Conservation (phyloP, 2,888 invertebrate species). For the Drosophila fungiperda region DNA sequence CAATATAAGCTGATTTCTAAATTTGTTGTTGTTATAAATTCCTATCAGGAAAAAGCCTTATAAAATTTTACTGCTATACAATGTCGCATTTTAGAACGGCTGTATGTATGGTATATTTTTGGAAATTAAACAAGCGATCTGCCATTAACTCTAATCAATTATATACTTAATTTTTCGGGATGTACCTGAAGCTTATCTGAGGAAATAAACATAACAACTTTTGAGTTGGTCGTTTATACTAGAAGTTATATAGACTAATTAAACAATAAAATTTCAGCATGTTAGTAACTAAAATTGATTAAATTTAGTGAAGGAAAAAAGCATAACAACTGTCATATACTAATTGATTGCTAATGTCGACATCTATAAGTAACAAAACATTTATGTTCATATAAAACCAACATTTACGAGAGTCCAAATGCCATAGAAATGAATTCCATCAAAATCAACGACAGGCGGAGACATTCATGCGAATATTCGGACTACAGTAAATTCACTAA, state of each 20-base stretch:
- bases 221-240: not conserved
- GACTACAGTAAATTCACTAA: conserved; percentile 55
- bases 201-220: conserved; percentile 4
- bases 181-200: not conserved
- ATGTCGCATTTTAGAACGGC: not conserved
- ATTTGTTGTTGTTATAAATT: conserved; percentile 1
- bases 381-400: conserved; percentile 8
- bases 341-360: conserved; percentile 21
- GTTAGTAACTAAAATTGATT: not conserved
- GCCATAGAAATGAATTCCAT: conserved; percentile 49
- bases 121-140: not conserved
- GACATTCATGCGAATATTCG: conserved; percentile 42
- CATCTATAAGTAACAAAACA: conserved; percentile 21
- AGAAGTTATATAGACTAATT: not conserved
- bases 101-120: conserved; percentile 6
- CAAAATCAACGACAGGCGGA: conserved; percentile 63
- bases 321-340: conserved; percentile 9
- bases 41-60: conserved; percentile 3
- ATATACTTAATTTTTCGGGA: not conserved
- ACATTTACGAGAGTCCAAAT: conserved; percentile 22
- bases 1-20: not conserved
- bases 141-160: not conserved
- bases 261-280: not conserved
- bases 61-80: not conserved
- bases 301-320: too few relatives aligned